A percentile compares a stretch with the other conserved stretches of the same genome.
These are phyloP conservation scores for Tyto alba DNA, from an alignment of 2,113 vertebrate genomes.

Conservation along the genomic window DNA sequence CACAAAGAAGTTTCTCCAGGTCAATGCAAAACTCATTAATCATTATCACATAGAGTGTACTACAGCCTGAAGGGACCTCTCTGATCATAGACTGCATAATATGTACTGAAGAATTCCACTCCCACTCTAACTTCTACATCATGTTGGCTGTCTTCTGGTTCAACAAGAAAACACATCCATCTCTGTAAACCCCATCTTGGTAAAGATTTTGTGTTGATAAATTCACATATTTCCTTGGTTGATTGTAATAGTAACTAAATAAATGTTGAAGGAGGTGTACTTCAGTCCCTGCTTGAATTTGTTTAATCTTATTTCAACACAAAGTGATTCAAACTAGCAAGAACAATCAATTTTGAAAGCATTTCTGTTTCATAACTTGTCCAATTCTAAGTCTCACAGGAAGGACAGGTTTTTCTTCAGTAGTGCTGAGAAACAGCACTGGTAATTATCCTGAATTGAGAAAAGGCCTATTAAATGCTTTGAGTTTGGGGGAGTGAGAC, in stretches of 20 bases:
- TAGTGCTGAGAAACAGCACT: not conserved
- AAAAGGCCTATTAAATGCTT: not conserved
- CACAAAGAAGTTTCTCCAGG: not conserved
- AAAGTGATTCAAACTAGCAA: not conserved
- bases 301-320: not conserved
- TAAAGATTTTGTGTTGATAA: not conserved
- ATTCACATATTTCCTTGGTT: not conserved
- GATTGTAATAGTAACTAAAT: not conserved
- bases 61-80: not conserved
- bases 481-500: not conserved
- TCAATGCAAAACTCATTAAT: not conserved
- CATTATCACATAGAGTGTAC: rapidly evolving
- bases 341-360: not conserved
- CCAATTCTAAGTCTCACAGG: not conserved
- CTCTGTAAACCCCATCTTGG: not conserved
- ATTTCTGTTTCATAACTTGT: not conserved
- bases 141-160: not conserved
- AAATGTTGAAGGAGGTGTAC: not conserved
- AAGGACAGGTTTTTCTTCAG: not conserved
- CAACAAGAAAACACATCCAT: not conserved
- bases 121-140: not conserved
- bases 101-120: not conserved
- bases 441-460: not conserved
- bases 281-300: not conserved
- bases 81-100: not conserved